phyloP scores from a whole-genome alignment of 2,888 invertebrate species.

The Eristalinus sepulchralis region DNA sequence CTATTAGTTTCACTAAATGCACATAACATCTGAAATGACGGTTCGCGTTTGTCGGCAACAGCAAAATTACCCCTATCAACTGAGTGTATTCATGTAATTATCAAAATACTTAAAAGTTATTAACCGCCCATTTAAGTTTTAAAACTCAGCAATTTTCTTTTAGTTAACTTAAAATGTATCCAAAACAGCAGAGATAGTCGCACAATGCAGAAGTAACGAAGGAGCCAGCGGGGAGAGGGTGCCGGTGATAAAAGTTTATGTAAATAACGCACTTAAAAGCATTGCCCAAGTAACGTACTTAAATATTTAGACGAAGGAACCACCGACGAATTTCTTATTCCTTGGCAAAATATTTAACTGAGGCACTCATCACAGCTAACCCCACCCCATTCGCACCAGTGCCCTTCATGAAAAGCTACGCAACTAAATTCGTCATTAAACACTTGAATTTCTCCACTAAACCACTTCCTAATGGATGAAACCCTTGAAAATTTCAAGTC shows the following conservation, averaged over 20 bases:
- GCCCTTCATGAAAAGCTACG: not conserved
- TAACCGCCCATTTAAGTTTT: constrained; percentile 33
- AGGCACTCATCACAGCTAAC: constrained; percentile 3
- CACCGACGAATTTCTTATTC: not conserved
- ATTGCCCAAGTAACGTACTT: constrained; percentile 52
- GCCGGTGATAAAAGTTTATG: constrained; percentile 59
- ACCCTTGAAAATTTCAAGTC: constrained; percentile 66
- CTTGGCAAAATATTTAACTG: constrained; percentile 48
- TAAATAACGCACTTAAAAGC: constrained; percentile 60
- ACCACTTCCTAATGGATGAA: constrained; percentile 68
- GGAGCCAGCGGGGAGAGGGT: not conserved
- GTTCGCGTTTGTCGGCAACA: not conserved
- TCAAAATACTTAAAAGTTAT: constrained; percentile 37
- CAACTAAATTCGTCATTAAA: constrained; percentile 68
- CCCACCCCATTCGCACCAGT: not conserved
- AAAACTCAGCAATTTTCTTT: constrained; percentile 7
- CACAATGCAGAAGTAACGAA: not conserved
- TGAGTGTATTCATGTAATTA: constrained; percentile 21
- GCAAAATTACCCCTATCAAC: not conserved
- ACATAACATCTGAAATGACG: not conserved
- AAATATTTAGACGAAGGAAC: constrained; percentile 51
- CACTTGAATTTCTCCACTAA: constrained; percentile 69
- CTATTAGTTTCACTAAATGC: not conserved
- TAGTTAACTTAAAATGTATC: constrained; percentile 30
- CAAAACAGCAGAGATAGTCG: not conserved